phyloP scores from a whole-genome alignment of 2,113 vertebrate genomes.

The Daboia siamensis region DNA sequence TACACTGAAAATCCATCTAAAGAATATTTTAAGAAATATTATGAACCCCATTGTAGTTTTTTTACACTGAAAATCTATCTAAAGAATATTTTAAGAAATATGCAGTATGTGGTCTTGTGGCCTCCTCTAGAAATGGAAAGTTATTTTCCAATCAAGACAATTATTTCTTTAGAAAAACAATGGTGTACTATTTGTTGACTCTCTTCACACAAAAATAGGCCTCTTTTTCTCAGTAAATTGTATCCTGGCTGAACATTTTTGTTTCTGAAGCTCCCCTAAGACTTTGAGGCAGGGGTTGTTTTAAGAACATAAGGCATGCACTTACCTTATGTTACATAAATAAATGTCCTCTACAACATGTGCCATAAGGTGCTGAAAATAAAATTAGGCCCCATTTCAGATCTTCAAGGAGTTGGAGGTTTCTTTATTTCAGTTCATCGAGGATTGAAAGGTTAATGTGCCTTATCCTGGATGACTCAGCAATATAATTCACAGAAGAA shows the following conservation, averaged over 20 bases:
- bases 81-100: neutral
- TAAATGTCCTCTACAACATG: neutral
- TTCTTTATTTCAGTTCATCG: neutral
- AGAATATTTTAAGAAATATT: too few species aligned
- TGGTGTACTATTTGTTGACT: neutral
- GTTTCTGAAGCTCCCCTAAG: neutral
- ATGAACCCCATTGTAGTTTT: neutral
- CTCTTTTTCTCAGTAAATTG: neutral
- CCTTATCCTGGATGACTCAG: neutral
- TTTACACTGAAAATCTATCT: neutral
- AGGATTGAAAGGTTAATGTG: neutral
- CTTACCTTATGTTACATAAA: neutral
- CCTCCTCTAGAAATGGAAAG: neutral
- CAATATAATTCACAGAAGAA: neutral
- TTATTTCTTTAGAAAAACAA: neutral
- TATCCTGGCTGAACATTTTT: neutral
- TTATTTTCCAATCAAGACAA: neutral
- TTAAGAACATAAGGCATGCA: neutral
- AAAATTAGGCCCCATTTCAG: neutral
- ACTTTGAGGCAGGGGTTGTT: neutral
- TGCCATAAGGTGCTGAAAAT: neutral
- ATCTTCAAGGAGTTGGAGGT: neutral
- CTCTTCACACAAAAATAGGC: neutral
- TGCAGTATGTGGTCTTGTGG: neutral
- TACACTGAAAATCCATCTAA: too few species aligned